Base-by-base conservation (phyloP, 2,888 invertebrate genomes). In the Busseola fusca region DNA sequence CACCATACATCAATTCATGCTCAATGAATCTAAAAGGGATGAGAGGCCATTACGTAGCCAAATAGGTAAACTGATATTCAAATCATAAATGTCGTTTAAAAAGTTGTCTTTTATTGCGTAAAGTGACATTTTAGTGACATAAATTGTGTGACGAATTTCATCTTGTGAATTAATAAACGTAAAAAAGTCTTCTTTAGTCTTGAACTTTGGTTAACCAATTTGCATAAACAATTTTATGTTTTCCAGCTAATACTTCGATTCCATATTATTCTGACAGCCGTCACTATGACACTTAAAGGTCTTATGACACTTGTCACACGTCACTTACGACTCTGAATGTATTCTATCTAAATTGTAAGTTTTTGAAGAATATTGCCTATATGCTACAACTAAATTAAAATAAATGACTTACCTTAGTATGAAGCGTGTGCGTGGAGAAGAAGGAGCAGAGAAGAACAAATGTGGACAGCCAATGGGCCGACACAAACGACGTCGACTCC, bases 381-480 rank as follows among this genome's bases (percentile, higher is more conserved):
- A 18, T 2, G 7, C 16, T 25, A 0, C 12, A 12, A 37, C 1
- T 40, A 27, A 34, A 12, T 18, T 4, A 25, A 16, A 30, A 48
- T 25, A 57, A 9, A 1, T n/a, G 27, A 75, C 92, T 91, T 90
- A 95, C 95, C 94, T 95, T 94, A 89, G 90, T 89, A 85, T 90
- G 91, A 83, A 94, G 91, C 54, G 95, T 92, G 87, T 94, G 91
- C 54, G 94, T 89, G 16, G 93, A 90, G 85, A 92, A 88, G 90
- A 95, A 91, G 66, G 94, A 92, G 84, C 95, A 94, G 63, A 95
- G 87, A 72, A 95, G 91, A 72, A 95, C 90, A 68, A 93, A 81
- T 52, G 93, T 88, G 16, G 95, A 91, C 83, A 95, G 93, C 95
- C 95, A 95, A 84, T 91, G 91, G 84, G 92, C 90, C 87, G 94